A percentile compares a stretch with the other conserved stretches of the same genome.
Evolutionary conservation across 2,888 invertebrate genomes (phyloP).

Genomic region (Epinotia bilunana): DNA sequence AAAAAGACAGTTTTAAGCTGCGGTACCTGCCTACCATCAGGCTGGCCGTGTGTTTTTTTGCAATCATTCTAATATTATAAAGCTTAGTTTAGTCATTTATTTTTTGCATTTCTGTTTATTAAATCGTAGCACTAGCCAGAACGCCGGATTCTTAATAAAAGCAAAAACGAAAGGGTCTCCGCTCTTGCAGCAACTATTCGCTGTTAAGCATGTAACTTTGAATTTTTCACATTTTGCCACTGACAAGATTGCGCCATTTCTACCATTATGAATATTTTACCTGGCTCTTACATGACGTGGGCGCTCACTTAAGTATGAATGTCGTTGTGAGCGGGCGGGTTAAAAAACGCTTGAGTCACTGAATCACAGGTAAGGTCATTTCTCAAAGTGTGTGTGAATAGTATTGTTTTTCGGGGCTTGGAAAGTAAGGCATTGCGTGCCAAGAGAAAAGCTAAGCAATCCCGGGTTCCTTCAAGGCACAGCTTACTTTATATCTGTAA

Average conservation of each 20-base stretch:
- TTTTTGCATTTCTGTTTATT: not conserved
- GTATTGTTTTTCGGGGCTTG: too few species aligned
- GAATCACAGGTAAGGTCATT: not conserved
- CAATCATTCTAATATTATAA: too few species aligned
- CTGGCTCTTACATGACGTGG: slow-evolving; percentile 55
- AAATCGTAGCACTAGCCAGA: not conserved
- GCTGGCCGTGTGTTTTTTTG: too few species aligned
- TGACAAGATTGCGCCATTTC: slow-evolving; percentile 69
- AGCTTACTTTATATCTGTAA: too few species aligned
- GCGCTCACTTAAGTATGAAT: slow-evolving; percentile 41
- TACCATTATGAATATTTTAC: slow-evolving; percentile 70
- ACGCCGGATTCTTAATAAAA: not conserved
- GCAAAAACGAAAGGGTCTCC: not conserved
- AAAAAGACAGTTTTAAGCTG: too few species aligned
- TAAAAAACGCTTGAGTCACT: slow-evolving; percentile 17
- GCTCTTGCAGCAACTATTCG: slow-evolving; percentile 5
- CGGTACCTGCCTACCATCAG: too few species aligned
- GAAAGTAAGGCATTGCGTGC: too few species aligned
- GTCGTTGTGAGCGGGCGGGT: slow-evolving; percentile 46
- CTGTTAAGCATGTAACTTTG: slow-evolving; percentile 40
- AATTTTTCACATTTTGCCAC: slow-evolving; percentile 51
- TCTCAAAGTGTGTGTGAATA: too few species aligned
- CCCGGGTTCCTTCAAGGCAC: too few species aligned
- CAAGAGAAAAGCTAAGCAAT: too few species aligned
- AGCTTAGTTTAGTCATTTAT: too few species aligned